Percentiles rank a stretch among this genome's conserved stretches.
These are phyloP conservation scores for Edolisoma coerulescens DNA, from an alignment of 2,113 vertebrate species.

Conservation along the genomic window DNA sequence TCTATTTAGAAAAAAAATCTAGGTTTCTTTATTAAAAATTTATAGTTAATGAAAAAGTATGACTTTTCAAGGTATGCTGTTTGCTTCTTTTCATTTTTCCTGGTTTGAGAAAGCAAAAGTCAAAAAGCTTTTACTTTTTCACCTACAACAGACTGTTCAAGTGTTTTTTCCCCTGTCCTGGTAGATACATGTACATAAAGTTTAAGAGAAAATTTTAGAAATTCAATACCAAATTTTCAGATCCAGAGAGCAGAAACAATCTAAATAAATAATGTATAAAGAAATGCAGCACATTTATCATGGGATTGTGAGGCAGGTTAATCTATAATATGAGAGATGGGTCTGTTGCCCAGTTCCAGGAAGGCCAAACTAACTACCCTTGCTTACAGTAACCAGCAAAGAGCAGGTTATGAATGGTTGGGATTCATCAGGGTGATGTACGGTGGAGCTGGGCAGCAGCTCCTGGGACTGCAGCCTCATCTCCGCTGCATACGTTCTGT, in stretches of 20 bases:
- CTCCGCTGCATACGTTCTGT: neutral
- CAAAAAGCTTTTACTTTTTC: neutral
- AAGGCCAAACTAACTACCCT: neutral
- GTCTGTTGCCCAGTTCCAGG: constrained; percentile 23
- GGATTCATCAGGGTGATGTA: constrained; percentile 15
- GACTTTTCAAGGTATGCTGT: neutral
- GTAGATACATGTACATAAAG: neutral
- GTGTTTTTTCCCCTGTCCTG: neutral
- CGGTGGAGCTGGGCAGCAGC: neutral
- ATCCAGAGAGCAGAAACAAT: neutral
- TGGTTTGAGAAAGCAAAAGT: neutral
- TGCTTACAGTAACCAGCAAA: constrained; percentile 21
- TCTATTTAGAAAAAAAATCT: neutral
- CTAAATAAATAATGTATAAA: constrained; percentile 9
- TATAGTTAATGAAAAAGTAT: neutral
- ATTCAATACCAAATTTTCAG: neutral
- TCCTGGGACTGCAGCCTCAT: neutral
- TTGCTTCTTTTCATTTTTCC: neutral
- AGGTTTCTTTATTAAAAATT: neutral
- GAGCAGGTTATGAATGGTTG: neutral
- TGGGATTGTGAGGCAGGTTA: neutral
- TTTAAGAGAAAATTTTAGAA: neutral
- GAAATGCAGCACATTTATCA: neutral
- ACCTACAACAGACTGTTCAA: neutral
- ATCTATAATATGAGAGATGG: constrained; percentile 30